phyloP scores from a whole-genome alignment of 2,888 invertebrate genomes.

The Meta bourneti region DNA sequence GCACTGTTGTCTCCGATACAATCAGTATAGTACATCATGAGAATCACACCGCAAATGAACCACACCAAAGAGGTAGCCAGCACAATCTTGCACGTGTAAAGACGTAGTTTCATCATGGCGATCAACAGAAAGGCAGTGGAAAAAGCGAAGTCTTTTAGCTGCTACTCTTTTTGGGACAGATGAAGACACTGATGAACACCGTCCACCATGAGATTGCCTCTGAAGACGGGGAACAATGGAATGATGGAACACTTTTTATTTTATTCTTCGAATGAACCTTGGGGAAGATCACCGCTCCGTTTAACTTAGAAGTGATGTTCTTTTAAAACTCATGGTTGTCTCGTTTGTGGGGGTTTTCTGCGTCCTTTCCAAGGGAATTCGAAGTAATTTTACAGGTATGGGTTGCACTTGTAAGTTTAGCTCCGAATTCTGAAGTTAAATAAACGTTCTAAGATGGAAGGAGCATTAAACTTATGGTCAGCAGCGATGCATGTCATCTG shows the following conservation, averaged over 20 bases:
- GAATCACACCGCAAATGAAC: constrained; percentile 94
- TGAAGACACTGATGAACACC: neutral
- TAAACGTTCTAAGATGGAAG: neutral
- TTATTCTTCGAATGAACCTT: neutral
- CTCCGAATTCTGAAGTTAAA: neutral
- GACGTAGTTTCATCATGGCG: constrained; percentile 62
- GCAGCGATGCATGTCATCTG: neutral
- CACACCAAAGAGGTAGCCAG: constrained; percentile 92
- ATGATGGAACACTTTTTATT: neutral
- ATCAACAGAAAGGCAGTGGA: neutral
- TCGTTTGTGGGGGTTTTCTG: neutral
- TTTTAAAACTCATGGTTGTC: neutral
- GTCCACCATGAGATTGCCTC: neutral
- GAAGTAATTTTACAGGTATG: neutral
- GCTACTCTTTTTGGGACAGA: too few relatives aligned
- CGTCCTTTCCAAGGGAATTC: neutral
- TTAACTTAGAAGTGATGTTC: neutral
- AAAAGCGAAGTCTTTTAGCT: neutral
- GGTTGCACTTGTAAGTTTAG: neutral
- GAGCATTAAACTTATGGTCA: neutral
- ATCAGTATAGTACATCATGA: constrained; percentile 94
- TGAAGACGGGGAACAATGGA: neutral
- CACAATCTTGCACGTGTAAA: constrained; percentile 76
- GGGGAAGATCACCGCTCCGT: neutral
- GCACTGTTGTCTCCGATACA: constrained; percentile 80